Percentiles rank a stretch among this genome's conserved stretches.
Evolutionary conservation across 2,113 vertebrate genomes (phyloP).

Genomic region (Heloderma charlesbogerti): DNA sequence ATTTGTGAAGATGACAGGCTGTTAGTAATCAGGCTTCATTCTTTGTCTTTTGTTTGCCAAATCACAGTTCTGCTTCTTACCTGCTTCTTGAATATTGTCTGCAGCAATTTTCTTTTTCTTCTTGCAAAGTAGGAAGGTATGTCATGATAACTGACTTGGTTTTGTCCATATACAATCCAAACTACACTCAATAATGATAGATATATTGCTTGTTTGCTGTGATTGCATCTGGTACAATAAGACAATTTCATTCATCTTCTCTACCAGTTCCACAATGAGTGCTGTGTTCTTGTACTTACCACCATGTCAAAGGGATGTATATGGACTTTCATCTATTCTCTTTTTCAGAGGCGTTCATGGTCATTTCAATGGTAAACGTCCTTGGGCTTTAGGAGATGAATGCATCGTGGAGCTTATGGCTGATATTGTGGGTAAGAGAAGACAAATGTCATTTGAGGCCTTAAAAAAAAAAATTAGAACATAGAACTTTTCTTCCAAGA

Average conservation of each 20-base stretch:
- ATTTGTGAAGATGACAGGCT: not conserved
- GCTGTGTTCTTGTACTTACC: not conserved
- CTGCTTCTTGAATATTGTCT: not conserved
- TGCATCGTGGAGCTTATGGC: slow-evolving; percentile 85
- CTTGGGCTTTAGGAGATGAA: slow-evolving; percentile 91
- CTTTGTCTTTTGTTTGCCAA: not conserved
- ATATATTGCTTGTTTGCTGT: not conserved
- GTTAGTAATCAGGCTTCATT: not conserved
- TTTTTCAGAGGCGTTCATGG: slow-evolving; percentile 87
- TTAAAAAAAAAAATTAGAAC: not conserved
- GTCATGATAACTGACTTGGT: not conserved
- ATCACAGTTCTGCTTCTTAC: not conserved
- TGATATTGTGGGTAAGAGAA: slow-evolving; percentile 87
- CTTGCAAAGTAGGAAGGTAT: not conserved
- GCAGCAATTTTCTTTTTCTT: not conserved
- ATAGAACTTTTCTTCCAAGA: not conserved
- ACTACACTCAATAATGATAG: not conserved
- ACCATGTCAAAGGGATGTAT: not conserved
- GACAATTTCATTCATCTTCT: not conserved
- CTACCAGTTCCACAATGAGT: accelerated
- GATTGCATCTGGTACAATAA: accelerated
- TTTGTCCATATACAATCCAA: not conserved
- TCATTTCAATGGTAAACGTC: slow-evolving; percentile 83
- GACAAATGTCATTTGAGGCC: not conserved
- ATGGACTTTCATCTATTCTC: slow-evolving; percentile 21